Evolutionary conservation across 2,113 vertebrate genomes (phyloP).

Genomic region (Serilophus lunatus): DNA sequence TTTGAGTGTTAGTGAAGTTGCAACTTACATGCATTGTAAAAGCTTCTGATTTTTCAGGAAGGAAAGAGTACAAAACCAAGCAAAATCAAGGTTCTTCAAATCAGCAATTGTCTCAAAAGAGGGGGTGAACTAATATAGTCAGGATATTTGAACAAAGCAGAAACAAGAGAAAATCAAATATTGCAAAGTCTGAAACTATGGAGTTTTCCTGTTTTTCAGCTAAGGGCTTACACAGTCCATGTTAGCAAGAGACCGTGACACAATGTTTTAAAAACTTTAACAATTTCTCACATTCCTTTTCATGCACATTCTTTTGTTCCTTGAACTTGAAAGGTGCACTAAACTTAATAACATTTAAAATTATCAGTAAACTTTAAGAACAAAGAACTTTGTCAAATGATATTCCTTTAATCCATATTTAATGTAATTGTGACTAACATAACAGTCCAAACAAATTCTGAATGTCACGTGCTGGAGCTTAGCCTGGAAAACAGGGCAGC

Average conservation of each 20-base stretch:
- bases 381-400: background rate
- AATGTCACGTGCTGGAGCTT: background rate
- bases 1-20: background rate
- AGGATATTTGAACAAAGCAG: background rate
- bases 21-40: background rate
- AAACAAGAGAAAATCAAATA: background rate
- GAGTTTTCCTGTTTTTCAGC: background rate
- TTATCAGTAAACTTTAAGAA: background rate
- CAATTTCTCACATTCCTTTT: background rate
- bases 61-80: background rate
- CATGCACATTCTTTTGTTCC: background rate
- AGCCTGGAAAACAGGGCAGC: background rate
- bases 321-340: background rate
- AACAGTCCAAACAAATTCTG: too few relatives aligned
- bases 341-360: background rate
- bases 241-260: background rate
- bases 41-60: background rate
- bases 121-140: background rate
- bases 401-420: constrained; percentile 39
- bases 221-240: background rate
- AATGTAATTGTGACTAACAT: constrained; percentile 23
- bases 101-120: background rate
- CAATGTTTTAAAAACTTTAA: background rate
- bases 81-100: background rate
- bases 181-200: background rate